Base-by-base conservation (phyloP, 1,140 invertebrate genomes). In the Lycorma delicatula region DNA sequence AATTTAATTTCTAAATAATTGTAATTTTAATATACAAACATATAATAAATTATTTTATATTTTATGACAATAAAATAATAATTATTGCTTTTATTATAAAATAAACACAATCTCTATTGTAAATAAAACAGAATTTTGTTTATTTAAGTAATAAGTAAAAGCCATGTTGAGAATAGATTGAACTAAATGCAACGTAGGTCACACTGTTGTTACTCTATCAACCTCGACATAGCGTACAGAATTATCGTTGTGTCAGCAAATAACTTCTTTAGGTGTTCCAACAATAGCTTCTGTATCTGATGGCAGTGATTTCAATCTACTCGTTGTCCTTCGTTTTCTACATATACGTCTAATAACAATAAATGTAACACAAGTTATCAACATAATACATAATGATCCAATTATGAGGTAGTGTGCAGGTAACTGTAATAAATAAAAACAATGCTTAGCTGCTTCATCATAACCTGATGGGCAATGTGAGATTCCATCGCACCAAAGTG, bases 241-340 rank as follows among this genome's bases (percentile, higher is more conserved):
- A 86, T 86, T 86, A 79, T 90, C 87, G 82, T 81, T 87, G 79
- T 88, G 88, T 91, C 89, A 91, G 87, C 88, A 89, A 80, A 89
- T 89, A 74, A 89, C 85, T 74, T 89, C 88, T 72, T 89, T 89
- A 22, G 57, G 58, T n/a, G 54, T 58, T 34, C 62, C 49, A 29
- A 68, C 55, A 26, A 68, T 64, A 1, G 66, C 60, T 12, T 67
- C 66, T n/a, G 66, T 66, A 22, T 67, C 67, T 12, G 60, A 65
- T 13, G 64, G 64, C n/a, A 65, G 58, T 12, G 61, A 60, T 27
- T 66, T 64, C 25, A 63, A 53, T 0, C 52, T 36, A 1, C 51
- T 44, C 31, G 48, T 27, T 18, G 46, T 5, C 20, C 48, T 22
- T 36, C 53, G 26, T 22, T 36, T 18, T 20, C 41, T 49, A 13